A percentile compares a stretch with the other conserved stretches of the same genome.
Conservation (phyloP, 1,140 invertebrate genomes). For the Spodoptera litura region DNA sequence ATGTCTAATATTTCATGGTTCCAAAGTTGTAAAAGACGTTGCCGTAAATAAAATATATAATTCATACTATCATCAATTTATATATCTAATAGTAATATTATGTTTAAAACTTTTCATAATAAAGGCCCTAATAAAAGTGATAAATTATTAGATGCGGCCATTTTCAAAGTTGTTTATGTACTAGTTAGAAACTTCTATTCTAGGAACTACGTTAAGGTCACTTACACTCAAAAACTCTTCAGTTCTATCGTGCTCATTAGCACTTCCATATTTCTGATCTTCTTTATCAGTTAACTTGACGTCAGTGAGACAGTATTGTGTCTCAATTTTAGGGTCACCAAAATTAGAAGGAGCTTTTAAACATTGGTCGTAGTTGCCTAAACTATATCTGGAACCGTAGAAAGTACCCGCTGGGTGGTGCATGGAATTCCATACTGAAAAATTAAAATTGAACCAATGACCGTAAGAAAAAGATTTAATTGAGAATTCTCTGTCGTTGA, state of each 20-base stretch:
- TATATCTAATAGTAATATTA: too few relatives aligned
- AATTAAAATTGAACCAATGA: not conserved
- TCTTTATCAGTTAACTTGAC: not conserved
- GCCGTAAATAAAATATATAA: too few relatives aligned
- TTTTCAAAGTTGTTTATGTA: too few relatives aligned
- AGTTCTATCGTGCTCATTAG: not conserved
- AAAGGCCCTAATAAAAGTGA: too few relatives aligned
- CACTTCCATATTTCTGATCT: not conserved
- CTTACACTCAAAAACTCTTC: conserved; percentile 28
- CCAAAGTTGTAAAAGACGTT: too few relatives aligned
- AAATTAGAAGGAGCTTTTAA: conserved; percentile 6
- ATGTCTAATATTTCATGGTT: too few relatives aligned
- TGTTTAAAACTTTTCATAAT: too few relatives aligned
- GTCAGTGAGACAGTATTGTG: conserved; percentile 10
- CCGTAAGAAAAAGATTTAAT: too few relatives aligned
- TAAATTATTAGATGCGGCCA: too few relatives aligned
- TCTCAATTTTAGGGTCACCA: not conserved
- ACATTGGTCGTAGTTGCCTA: conserved; percentile 19
- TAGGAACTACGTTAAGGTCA: not conserved
- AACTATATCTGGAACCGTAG: conserved; percentile 18
- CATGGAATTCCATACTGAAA: conserved; percentile 31
- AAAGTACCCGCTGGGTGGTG: conserved; percentile 8
- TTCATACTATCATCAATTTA: too few relatives aligned
- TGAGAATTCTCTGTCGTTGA: too few relatives aligned
- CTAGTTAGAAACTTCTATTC: too few relatives aligned